These are phyloP conservation scores for Tolypeutes matacus DNA, from an alignment of 2,797 vertebrate genomes.

Conservation along the genomic window DNA sequence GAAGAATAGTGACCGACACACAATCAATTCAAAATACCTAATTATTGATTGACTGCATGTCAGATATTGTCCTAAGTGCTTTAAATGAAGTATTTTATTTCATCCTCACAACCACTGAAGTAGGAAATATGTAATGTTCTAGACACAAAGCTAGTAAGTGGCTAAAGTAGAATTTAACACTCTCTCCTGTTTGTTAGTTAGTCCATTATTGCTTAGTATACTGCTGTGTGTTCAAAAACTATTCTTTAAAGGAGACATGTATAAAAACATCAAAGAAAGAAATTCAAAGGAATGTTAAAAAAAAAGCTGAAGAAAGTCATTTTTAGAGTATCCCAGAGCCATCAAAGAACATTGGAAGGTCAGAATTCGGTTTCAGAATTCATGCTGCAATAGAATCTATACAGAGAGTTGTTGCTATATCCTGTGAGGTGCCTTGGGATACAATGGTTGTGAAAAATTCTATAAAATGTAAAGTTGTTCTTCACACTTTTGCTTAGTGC, in stretches of 20 bases:
- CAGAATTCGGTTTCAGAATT: slow-evolving; percentile 72
- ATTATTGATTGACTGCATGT: neutral
- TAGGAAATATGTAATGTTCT: neutral
- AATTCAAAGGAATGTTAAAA: neutral
- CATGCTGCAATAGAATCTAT: slow-evolving; percentile 64
- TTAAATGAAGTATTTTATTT: neutral
- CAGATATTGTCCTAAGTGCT: too few relatives aligned
- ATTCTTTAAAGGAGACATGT: slow-evolving; percentile 49
- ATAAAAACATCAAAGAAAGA: neutral
- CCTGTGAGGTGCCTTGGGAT: slow-evolving; percentile 58
- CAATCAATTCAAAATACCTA: neutral
- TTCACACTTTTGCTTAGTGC: slow-evolving; percentile 72
- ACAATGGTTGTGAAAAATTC: slow-evolving; percentile 73
- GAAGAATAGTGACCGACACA: neutral
- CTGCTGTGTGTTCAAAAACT: neutral
- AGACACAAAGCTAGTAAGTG: neutral
- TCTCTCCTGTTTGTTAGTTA: neutral
- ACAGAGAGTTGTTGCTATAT: slow-evolving; percentile 67
- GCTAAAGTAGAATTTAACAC: slow-evolving; percentile 48
- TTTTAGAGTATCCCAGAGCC: slow-evolving; percentile 55
- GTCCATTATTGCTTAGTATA: neutral
- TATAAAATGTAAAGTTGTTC: slow-evolving; percentile 79
- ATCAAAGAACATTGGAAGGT: slow-evolving; percentile 60
- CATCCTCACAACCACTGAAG: neutral
- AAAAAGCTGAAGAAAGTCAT: neutral